Evolutionary conservation across 2,888 invertebrate species (phyloP).

Genomic region (Dendrolimus pini): DNA sequence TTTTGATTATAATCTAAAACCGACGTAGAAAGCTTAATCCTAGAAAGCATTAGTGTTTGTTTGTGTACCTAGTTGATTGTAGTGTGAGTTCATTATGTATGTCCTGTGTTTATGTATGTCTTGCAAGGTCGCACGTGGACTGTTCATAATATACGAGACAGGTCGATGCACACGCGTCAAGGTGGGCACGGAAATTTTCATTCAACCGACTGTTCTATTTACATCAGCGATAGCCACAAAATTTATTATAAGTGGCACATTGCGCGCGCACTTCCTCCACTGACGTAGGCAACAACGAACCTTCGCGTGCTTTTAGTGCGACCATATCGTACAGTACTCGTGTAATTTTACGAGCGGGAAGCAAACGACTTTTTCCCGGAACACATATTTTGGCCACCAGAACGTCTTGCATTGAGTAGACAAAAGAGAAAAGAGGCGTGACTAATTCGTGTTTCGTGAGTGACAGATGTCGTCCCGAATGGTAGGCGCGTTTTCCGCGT

Average conservation of each 20-base stretch:
- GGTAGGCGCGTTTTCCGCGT: conserved; percentile 12
- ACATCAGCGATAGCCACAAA: conserved; percentile 53
- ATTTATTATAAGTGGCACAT: conserved; percentile 50
- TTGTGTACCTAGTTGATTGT: conserved; percentile 46
- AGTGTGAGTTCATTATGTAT: conserved; percentile 38
- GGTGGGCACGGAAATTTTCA: conserved; percentile 66
- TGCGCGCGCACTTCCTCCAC: conserved; percentile 59
- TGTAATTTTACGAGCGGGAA: neutral
- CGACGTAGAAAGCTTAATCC: conserved; percentile 2
- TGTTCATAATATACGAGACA: conserved; percentile 44
- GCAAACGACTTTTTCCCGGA: neutral
- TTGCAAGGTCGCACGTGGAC: conserved; percentile 67
- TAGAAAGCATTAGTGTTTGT: conserved; percentile 1
- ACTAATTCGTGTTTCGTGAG: neutral
- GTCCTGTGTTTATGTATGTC: conserved; percentile 50
- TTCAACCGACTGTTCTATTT: conserved; percentile 69
- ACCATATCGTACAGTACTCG: conserved; percentile 15
- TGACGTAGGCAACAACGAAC: conserved; percentile 46
- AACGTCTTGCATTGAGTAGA: conserved; percentile 31
- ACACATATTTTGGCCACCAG: conserved; percentile 34
- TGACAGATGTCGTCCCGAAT: neutral
- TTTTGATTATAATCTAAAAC: neutral
- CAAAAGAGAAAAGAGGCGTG: conserved; percentile 20
- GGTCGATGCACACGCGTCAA: conserved; percentile 70
- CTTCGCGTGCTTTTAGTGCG: conserved; percentile 34